phyloP scores from a whole-genome alignment of 1,140 invertebrate species.

The Caligus rogercresseyi region DNA sequence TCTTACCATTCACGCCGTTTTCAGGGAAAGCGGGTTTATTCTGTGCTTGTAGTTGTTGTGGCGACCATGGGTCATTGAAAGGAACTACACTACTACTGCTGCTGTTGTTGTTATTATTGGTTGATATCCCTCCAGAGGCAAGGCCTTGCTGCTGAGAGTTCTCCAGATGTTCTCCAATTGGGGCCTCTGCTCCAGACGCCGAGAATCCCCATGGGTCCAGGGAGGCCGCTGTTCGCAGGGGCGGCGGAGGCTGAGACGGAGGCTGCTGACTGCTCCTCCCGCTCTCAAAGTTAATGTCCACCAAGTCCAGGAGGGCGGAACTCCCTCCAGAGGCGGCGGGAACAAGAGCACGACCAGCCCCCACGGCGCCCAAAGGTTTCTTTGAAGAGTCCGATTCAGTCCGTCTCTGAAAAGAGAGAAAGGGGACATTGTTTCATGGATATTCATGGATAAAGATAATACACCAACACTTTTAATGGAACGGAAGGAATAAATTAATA shows the following conservation, averaged over 20 bases:
- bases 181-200: conserved; percentile 28
- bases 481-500: no score
- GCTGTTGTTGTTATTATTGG: neutral
- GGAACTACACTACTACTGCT: neutral
- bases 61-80: conserved; percentile 9
- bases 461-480: no score
- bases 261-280: conserved; percentile 20
- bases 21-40: neutral
- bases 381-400: neutral
- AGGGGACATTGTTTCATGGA: neutral
- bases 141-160: conserved; percentile 24
- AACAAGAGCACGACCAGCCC: conserved; percentile 25
- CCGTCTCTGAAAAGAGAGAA: neutral
- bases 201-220: conserved; percentile 53
- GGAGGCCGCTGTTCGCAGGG: conserved; percentile 31
- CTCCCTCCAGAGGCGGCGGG: no score
- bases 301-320: conserved; percentile 57
- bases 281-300: conserved; percentile 52
- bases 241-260: conserved; percentile 20
- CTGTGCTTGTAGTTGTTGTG: neutral
- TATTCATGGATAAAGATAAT: neutral
- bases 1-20: neutral
- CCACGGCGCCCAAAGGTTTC: neutral
- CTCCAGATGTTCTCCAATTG: conserved; percentile 27
- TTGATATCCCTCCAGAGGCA: conserved; percentile 23